Base-by-base conservation (phyloP, 1,140 invertebrate species). In the Ceratitis capitata region DNA sequence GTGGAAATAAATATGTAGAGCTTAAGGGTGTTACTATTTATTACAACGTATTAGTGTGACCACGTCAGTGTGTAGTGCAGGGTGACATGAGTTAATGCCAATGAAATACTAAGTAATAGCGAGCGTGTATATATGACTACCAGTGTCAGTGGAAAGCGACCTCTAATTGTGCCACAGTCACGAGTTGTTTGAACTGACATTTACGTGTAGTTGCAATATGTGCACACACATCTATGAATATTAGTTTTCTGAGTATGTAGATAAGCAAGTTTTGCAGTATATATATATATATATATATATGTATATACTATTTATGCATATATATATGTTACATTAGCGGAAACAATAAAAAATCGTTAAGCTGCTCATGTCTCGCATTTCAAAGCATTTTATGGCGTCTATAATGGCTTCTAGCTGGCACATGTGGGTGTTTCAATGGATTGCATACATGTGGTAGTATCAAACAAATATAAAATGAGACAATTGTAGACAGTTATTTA, bases 301-400 rank as follows among this genome's bases (percentile, higher is more conserved):
- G 10, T 56, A 19, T n/a, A n/a, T n/a, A n/a, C n/a, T n/a, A n/a
- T n/a, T n/a, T n/a, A 6, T 56, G 19, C 51, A n/a, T 23, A 23
- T 56, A 19, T n/a, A n/a, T n/a, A n/a, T 19, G 4, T 14, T 74
- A 74, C 19, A 74, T 78, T 45, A 78, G 35, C 61, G 29, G 39
- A 78, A 78, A 78, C 69, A 78, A 78, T 78, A 78, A 78, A 78
- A 78, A 78, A 78, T 78, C 2, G 39, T 78, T 78, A 78, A 78
- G 35, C 69, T 78, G 39, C 69, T 78, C 69, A 78, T 78, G 69
- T 78, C 69, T 78, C 39, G 69, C 45, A 78, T 78, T 78, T 78
- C 69, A 78, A 45, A 78, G 69, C 69, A 39, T 78, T 78, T 78
- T 78, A 78, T 78, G 69, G 69, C 69, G 69, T 78, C 35, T 78